Evolutionary conservation across 2,888 invertebrate species (phyloP).

Genomic region (Xylocampa areola): DNA sequence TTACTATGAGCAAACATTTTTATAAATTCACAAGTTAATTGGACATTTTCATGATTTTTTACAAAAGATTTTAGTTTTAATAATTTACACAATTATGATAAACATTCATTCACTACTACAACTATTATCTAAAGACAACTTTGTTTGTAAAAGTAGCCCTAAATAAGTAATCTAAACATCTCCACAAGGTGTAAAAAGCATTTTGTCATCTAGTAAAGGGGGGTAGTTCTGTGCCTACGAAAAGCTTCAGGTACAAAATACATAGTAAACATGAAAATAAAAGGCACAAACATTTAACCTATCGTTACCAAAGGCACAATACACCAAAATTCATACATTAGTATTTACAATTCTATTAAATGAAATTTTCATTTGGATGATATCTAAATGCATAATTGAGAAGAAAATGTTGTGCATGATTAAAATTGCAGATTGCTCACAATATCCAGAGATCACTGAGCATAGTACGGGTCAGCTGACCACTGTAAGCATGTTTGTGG

Average conservation of each 20-base stretch:
- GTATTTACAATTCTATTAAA: constrained; percentile 53
- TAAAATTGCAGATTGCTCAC: no score
- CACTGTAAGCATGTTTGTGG: no score
- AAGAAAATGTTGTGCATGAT: constrained; percentile 22
- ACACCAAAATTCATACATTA: constrained; percentile 75
- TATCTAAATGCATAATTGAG: constrained; percentile 22
- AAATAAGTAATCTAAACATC: constrained; percentile 48
- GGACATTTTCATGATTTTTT: constrained; percentile 55
- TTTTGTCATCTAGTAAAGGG: constrained; percentile 53
- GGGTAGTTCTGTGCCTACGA: constrained; percentile 57
- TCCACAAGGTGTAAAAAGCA: constrained; percentile 64
- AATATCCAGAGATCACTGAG: no score
- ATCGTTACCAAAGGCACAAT: constrained; percentile 85
- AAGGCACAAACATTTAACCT: constrained; percentile 87
- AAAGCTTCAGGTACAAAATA: constrained; percentile 83
- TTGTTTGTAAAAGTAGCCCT: constrained; percentile 57
- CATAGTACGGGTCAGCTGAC: no score
- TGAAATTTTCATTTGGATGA: constrained; percentile 33
- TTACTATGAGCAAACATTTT: constrained; percentile 39
- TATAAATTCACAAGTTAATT: constrained; percentile 51
- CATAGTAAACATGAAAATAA: constrained; percentile 78
- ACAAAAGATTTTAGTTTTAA: constrained; percentile 36
- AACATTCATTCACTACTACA: constrained; percentile 54
- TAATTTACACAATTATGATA: constrained; percentile 35
- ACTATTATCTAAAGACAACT: constrained; percentile 56